phyloP scores from a whole-genome alignment of 2,888 invertebrate species.

The Formica aserva region DNA sequence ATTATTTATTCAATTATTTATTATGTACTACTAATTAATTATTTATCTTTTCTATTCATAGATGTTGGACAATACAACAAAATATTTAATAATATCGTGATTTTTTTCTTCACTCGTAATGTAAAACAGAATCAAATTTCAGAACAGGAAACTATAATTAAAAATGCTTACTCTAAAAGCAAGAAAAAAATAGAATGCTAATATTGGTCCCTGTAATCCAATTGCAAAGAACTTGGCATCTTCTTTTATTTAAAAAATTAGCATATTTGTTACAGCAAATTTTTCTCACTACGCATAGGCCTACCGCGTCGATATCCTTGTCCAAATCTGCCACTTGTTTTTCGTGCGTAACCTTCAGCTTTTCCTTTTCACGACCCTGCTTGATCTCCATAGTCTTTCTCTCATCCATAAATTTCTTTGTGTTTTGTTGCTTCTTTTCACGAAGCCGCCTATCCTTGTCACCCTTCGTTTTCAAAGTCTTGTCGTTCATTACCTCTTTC shows the following conservation, averaged over 20 bases:
- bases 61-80: neutral
- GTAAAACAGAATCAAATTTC: neutral
- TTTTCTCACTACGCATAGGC: constrained; percentile 42
- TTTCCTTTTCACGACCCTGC: constrained; percentile 87
- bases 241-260: neutral
- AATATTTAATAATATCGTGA: neutral
- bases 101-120: neutral
- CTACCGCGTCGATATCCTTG: constrained; percentile 85
- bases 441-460: constrained; percentile 89
- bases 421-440: constrained; percentile 89
- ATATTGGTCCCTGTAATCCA: neutral
- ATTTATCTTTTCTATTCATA: neutral
- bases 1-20: neutral
- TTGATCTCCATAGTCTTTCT: constrained; percentile 87
- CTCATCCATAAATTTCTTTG: constrained; percentile 89
- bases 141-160: neutral
- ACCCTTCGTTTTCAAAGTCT: constrained; percentile 89
- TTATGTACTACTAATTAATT: neutral
- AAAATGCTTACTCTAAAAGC: neutral
- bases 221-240: neutral
- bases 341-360: constrained; percentile 88
- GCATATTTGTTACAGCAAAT: neutral
- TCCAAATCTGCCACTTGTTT: constrained; percentile 87
- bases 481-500: constrained; percentile 89
- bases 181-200: neutral